These are phyloP conservation scores for Cathartes aura DNA, from an alignment of 2,113 vertebrate genomes.

Conservation along the genomic window DNA sequence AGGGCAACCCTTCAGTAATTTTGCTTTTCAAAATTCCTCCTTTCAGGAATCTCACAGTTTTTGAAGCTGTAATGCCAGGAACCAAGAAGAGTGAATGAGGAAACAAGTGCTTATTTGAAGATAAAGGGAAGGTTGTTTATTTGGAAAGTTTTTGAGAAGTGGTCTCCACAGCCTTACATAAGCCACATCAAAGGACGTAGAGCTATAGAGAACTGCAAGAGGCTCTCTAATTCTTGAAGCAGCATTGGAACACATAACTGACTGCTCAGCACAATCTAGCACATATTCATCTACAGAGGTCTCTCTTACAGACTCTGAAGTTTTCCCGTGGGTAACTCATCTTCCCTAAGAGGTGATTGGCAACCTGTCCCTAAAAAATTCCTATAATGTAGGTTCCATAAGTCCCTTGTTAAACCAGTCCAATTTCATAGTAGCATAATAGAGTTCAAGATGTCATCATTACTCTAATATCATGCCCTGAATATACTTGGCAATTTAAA, in stretches of 20 bases:
- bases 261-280: neutral
- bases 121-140: neutral
- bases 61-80: neutral
- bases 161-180: neutral
- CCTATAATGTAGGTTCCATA: neutral
- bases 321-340: neutral
- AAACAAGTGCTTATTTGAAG: neutral
- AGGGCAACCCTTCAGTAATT: neutral
- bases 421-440: neutral
- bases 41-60: neutral
- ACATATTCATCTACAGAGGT: neutral
- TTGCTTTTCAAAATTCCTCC: neutral
- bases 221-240: neutral
- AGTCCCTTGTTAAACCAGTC: neutral
- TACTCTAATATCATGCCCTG: neutral
- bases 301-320: neutral
- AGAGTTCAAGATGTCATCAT: neutral
- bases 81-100: neutral
- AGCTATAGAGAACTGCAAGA: neutral
- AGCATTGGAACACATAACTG: neutral
- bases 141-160: neutral
- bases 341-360: neutral
- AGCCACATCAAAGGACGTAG: neutral
- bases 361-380: neutral
- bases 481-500: neutral